Conservation (phyloP, 2,888 invertebrate species). For the Diaperis boleti region DNA sequence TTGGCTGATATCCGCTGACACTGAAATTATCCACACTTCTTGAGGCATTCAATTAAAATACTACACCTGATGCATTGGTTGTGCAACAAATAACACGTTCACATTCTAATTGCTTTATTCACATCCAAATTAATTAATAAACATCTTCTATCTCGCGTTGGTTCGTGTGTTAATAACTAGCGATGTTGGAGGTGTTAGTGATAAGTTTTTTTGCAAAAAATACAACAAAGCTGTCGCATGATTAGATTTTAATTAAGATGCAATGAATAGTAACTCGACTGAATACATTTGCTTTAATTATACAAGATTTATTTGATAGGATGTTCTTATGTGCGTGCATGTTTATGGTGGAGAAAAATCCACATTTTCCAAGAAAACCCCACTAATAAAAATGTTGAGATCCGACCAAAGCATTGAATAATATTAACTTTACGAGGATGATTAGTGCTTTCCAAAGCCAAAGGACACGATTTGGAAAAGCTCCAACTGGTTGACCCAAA, state of each 20-base stretch:
- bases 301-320: not conserved
- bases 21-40: conserved; percentile 14
- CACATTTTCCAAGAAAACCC: conserved; percentile 19
- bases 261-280: not conserved
- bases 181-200: not conserved
- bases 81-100: conserved; percentile 9
- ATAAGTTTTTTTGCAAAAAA: not conserved
- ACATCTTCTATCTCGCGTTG: not conserved
- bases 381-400: conserved; percentile 9
- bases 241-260: not conserved
- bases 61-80: conserved; percentile 7
- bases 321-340: not conserved
- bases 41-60: conserved; percentile 18
- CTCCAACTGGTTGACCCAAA: conserved; percentile 30
- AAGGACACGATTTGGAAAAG: conserved; percentile 33
- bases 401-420: conserved; percentile 25
- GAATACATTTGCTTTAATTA: not conserved
- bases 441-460: conserved; percentile 29
- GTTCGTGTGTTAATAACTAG: too few species aligned
- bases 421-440: conserved; percentile 30
- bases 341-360: conserved; percentile 11
- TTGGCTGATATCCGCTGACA: conserved; percentile 2
- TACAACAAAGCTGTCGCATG: not conserved
- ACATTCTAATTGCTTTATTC: conserved; percentile 9
- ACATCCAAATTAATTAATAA: conserved; percentile 9